These are phyloP conservation scores for Chelidonichthys spinosus DNA, from an alignment of 2,797 vertebrate genomes.

Conservation along the genomic window DNA sequence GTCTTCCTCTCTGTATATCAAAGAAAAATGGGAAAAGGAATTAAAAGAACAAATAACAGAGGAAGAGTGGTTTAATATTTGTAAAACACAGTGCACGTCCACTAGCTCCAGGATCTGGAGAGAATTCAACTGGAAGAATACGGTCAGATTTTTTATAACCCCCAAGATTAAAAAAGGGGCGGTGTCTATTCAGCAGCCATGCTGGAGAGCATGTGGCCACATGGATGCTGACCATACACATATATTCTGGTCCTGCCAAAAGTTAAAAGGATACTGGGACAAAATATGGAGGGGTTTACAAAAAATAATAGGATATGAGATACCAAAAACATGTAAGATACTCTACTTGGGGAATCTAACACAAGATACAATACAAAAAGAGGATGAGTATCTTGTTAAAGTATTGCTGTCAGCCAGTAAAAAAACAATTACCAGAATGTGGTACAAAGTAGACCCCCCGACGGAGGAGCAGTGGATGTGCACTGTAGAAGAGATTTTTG, in stretches of 20 bases:
- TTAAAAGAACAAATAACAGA: background rate
- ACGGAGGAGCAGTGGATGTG: too few species aligned
- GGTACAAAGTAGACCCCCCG: too few species aligned
- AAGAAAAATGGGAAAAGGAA: background rate
- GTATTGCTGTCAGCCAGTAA: too few species aligned
- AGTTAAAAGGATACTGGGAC: background rate
- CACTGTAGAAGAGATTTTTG: too few species aligned
- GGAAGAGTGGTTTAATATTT: background rate
- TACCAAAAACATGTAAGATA: too few species aligned
- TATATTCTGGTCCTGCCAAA: background rate
- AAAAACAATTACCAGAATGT: too few species aligned
- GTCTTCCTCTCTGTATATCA: too few species aligned
- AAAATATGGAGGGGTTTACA: too few species aligned
- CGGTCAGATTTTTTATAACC: background rate
- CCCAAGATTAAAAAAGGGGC: background rate
- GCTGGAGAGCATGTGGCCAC: background rate
- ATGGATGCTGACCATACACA: background rate
- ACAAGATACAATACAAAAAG: too few species aligned
- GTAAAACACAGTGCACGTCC: background rate
- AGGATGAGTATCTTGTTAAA: too few species aligned
- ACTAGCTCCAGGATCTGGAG: background rate
- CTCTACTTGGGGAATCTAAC: too few species aligned
- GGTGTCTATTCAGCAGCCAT: background rate
- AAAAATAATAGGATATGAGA: too few species aligned
- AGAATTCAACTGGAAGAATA: background rate